Percentiles rank a stretch among this genome's conserved stretches.
Evolutionary conservation across 2,113 vertebrate genomes (phyloP).

Genomic region (Puntigrus tetrazona): DNA sequence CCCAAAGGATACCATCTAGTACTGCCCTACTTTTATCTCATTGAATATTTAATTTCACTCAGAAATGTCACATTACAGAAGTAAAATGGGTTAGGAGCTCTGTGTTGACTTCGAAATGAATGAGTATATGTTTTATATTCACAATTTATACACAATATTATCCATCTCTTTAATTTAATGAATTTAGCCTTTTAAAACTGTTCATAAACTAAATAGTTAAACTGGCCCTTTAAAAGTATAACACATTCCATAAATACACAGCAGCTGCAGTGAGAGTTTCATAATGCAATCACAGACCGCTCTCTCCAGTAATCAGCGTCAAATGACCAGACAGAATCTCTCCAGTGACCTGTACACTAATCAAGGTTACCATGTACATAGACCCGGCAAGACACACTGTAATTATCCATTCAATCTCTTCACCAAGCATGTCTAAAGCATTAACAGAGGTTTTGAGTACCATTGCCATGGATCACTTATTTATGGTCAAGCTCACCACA

Average conservation of each 20-base stretch:
- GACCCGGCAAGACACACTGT: constrained; percentile 41
- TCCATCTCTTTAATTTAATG: neutral
- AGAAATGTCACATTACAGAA: neutral
- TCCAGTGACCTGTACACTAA: constrained; percentile 61
- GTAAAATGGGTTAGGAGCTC: neutral
- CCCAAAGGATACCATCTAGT: neutral
- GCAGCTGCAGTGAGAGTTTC: constrained; percentile 17
- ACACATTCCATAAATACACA: constrained; percentile 35
- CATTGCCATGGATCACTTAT: constrained; percentile 4
- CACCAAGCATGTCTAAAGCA: constrained; percentile 48
- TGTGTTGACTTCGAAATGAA: neutral
- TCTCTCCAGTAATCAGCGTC: constrained; percentile 48
- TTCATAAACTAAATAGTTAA: constrained; percentile 19
- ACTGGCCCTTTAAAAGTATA: neutral
- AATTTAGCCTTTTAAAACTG: neutral
- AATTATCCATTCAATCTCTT: constrained; percentile 54
- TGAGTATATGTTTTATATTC: too few species aligned
- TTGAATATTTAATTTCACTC: neutral
- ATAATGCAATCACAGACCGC: constrained; percentile 50
- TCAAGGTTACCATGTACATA: constrained; percentile 43
- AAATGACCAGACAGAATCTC: constrained; percentile 48
- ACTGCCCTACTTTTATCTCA: neutral
- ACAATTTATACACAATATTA: neutral
- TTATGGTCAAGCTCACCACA: constrained; percentile 16
- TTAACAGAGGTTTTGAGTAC: constrained; percentile 29